Percentiles rank a stretch among this genome's conserved stretches.
These are phyloP conservation scores for Scarus forsteni DNA, from an alignment of 2,797 vertebrate species.

Conservation along the genomic window DNA sequence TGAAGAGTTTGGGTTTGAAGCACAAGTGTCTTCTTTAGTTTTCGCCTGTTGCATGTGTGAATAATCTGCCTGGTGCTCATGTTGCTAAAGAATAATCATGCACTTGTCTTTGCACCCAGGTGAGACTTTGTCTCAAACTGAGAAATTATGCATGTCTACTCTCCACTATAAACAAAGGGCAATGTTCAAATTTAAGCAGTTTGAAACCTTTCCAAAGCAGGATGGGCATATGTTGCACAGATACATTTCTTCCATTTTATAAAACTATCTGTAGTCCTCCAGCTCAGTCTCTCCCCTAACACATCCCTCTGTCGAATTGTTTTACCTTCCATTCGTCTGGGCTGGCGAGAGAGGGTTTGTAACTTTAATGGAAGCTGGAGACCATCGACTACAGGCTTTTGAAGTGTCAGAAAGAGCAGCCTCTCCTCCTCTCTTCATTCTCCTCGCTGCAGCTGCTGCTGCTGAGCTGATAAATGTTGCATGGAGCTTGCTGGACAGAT, in stretches of 20 bases:
- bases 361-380: conserved; percentile 61
- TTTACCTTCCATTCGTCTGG: conserved; percentile 32
- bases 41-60: no score
- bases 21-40: no score
- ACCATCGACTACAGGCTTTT: conserved; percentile 43
- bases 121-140: no score
- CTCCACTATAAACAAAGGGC: neutral
- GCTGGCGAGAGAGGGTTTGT: conserved; percentile 45
- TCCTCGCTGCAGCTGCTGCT: conserved; percentile 44
- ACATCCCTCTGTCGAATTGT: conserved; percentile 14
- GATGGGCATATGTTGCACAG: neutral
- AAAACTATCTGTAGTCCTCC: conserved; percentile 17
- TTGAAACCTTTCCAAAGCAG: neutral
- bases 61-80: no score
- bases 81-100: no score
- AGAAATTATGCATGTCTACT: neutral
- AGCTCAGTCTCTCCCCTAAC: conserved; percentile 12
- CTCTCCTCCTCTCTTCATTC: conserved; percentile 9
- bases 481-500: conserved; percentile 59
- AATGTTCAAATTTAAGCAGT: conserved; percentile 2
- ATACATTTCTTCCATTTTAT: conserved; percentile 6
- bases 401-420: conserved; percentile 17
- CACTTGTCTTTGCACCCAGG: no score
- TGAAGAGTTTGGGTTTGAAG: no score
- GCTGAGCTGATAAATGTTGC: conserved; percentile 67